Evolutionary conservation across 1,140 invertebrate species (phyloP).

Genomic region (Batillaria attramentaria): DNA sequence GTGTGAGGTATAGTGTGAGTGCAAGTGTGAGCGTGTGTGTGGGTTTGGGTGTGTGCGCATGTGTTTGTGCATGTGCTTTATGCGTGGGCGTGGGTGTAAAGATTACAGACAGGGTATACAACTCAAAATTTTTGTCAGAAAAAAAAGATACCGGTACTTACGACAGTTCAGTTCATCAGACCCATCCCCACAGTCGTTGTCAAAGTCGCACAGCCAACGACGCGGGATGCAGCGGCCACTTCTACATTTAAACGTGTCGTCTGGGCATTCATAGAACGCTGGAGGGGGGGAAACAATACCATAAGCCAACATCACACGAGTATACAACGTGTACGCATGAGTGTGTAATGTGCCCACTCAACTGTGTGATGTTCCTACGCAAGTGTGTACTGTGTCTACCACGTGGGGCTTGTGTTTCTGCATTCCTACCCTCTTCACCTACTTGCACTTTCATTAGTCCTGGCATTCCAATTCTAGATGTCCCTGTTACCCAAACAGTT

Average conservation of each 20-base stretch:
- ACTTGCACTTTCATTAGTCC: too few relatives aligned
- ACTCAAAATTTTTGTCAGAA: too few relatives aligned
- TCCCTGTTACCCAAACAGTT: too few relatives aligned
- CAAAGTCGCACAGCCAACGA: slow-evolving; percentile 51
- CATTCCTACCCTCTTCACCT: too few relatives aligned
- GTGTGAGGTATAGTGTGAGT: background rate
- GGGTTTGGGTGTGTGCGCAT: background rate
- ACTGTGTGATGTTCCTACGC: too few relatives aligned
- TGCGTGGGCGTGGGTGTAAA: too few relatives aligned
- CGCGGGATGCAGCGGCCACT: slow-evolving; percentile 72
- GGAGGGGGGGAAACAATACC: background rate
- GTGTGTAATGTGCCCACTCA: too few relatives aligned
- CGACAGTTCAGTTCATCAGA: slow-evolving; percentile 59
- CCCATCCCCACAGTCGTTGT: slow-evolving; percentile 55
- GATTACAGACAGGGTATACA: too few relatives aligned
- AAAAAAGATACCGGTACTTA: too few relatives aligned
- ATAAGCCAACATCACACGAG: slow-evolving; percentile 79
- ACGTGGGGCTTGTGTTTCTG: too few relatives aligned
- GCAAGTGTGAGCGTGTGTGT: background rate
- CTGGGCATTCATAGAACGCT: background rate
- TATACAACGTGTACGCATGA: slow-evolving; percentile 82
- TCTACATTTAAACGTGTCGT: slow-evolving; percentile 56
- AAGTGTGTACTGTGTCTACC: too few relatives aligned
- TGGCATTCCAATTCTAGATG: too few relatives aligned
- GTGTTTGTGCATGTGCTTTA: background rate